Evolutionary conservation across 2,113 vertebrate species (phyloP).

Genomic region (Xiphorhynchus elegans): DNA sequence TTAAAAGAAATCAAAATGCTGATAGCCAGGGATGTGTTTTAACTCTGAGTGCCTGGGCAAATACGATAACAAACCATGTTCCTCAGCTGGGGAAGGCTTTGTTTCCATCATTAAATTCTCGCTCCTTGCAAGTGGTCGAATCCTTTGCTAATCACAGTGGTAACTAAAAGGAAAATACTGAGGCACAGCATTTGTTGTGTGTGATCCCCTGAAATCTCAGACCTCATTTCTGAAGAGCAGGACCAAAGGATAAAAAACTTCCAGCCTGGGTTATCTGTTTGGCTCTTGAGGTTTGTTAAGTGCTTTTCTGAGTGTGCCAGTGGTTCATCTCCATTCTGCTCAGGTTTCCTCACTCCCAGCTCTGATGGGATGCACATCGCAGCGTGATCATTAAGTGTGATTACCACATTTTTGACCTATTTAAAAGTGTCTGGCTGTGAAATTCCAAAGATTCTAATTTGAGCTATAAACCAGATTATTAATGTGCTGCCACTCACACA

Average conservation of each 20-base stretch:
- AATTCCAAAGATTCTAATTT: conserved; percentile 59
- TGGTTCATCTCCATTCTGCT: conserved; percentile 32
- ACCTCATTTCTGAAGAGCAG: background rate
- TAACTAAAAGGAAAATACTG: background rate
- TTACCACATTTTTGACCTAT: conserved; percentile 65
- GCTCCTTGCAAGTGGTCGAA: background rate
- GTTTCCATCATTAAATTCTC: background rate
- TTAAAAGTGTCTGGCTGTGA: conserved; percentile 63
- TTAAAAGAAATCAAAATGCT: background rate
- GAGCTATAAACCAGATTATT: conserved; percentile 54
- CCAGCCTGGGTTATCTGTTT: background rate
- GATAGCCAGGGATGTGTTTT: background rate
- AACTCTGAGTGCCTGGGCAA: background rate
- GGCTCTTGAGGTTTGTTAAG: background rate
- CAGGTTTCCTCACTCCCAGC: conserved; percentile 18
- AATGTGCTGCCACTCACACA: background rate
- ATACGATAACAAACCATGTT: fast-evolving
- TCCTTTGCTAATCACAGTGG: background rate
- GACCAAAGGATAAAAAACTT: background rate
- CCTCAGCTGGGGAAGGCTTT: background rate
- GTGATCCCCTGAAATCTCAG: background rate
- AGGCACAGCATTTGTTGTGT: background rate
- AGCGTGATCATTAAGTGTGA: conserved; percentile 49
- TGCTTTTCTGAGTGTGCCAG: background rate
- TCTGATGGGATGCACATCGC: background rate